phyloP scores from a whole-genome alignment of 2,888 invertebrate species.

The Clunio marinus region DNA sequence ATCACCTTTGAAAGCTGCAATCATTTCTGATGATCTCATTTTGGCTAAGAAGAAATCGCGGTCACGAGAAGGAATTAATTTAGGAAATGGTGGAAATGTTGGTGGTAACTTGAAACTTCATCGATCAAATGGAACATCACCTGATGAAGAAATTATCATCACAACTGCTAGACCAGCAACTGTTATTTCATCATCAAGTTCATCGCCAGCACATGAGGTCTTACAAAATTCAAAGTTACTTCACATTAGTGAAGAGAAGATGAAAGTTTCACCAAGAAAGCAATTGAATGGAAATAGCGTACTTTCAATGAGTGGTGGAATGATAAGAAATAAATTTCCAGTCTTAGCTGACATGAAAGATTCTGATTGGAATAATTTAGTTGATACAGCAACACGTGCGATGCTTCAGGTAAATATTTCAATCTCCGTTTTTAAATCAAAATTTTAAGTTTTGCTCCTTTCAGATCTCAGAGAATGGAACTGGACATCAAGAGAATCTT shows the following conservation, averaged over 20 bases:
- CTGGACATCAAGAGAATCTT: conserved; percentile 20
- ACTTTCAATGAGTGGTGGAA: background rate
- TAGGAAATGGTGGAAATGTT: conserved; percentile 45
- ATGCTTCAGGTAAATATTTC: conserved; percentile 56
- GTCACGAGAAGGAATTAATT: conserved; percentile 45
- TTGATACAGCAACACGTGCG: conserved; percentile 73
- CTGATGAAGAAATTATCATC: conserved; percentile 57
- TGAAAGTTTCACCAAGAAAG: conserved; percentile 52
- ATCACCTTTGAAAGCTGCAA: conserved; percentile 40
- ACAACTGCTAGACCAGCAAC: conserved; percentile 64
- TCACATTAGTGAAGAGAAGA: conserved; percentile 48
- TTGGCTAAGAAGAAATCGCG: conserved; percentile 42
- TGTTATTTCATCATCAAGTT: conserved; percentile 61
- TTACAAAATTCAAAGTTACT: conserved; percentile 50
- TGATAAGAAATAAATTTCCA: conserved; percentile 45
- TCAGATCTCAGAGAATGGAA: conserved; percentile 16
- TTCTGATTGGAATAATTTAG: conserved; percentile 75
- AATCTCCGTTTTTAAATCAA: background rate
- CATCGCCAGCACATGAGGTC: conserved; percentile 48
- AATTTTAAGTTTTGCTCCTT: background rate
- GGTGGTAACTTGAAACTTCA: conserved; percentile 16
- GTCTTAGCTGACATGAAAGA: conserved; percentile 62
- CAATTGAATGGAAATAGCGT: conserved; percentile 42
- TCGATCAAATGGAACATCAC: conserved; percentile 10
- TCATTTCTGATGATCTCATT: conserved; percentile 41